A percentile compares a stretch with the other conserved stretches of the same genome.
Conservation (phyloP, 2,888 invertebrate species). For the Apamea anceps region DNA sequence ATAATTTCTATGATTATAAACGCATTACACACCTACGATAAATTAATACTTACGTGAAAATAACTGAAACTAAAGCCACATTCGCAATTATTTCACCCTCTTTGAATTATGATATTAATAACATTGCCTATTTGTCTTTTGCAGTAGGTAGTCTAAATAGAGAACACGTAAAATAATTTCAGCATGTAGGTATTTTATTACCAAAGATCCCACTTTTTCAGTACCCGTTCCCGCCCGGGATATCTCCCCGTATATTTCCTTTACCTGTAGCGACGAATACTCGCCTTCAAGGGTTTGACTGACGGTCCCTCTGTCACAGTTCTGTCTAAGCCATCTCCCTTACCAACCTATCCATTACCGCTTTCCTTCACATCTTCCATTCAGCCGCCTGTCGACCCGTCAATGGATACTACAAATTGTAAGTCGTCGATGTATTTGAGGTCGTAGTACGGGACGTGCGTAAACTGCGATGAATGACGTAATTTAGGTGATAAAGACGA, state of each 20-base stretch:
- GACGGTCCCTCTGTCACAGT: conserved; percentile 77
- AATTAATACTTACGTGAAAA: background rate
- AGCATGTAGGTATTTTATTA: background rate
- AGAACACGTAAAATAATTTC: background rate
- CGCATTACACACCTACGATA: background rate
- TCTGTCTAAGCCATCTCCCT: conserved; percentile 50
- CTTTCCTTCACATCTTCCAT: conserved; percentile 15
- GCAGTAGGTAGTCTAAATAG: background rate
- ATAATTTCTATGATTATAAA: background rate
- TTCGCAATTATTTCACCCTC: background rate
- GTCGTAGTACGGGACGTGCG: conserved; percentile 71
- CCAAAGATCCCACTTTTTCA: background rate
- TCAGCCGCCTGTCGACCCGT: conserved; percentile 39
- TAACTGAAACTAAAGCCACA: background rate
- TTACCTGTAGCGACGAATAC: conserved; percentile 79
- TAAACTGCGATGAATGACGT: conserved; percentile 86
- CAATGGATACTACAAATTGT: conserved; percentile 64
- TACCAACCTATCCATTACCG: conserved; percentile 68
- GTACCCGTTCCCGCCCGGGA: conserved; percentile 39
- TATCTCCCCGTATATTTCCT: conserved; percentile 69
- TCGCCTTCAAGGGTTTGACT: conserved; percentile 81
- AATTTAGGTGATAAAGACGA: conserved; percentile 86
- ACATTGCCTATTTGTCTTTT: background rate
- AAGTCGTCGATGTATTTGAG: conserved; percentile 51
- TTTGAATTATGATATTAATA: background rate